Evolutionary conservation across 2,113 vertebrate genomes (phyloP).

Genomic region (Scortum barcoo): DNA sequence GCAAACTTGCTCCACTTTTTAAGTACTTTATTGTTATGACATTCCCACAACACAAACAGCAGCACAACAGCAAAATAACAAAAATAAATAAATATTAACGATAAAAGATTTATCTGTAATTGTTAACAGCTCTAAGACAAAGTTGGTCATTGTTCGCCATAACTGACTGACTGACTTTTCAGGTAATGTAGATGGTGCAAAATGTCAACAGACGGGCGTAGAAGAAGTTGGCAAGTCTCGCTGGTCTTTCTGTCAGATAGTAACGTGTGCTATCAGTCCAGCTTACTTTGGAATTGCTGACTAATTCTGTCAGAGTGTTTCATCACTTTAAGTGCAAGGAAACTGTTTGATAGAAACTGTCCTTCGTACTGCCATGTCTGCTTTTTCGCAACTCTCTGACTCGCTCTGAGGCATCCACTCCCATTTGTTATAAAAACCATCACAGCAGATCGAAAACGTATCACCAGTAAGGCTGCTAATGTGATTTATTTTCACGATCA

Average conservation of each 20-base stretch:
- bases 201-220: too few relatives aligned
- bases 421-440: neutral
- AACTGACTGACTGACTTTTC: neutral
- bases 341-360: neutral
- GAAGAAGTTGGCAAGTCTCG: neutral
- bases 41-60: neutral
- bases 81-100: neutral
- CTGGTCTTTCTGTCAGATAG: neutral
- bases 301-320: neutral
- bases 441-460: neutral
- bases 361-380: neutral
- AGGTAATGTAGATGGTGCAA: neutral
- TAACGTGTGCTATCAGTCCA: neutral
- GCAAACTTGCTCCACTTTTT: neutral
- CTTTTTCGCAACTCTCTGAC: slow-evolving; percentile 7
- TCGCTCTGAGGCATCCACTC: neutral
- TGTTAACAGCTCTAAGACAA: neutral
- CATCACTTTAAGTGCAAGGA: neutral
- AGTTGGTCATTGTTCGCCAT: neutral
- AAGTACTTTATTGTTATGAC: neutral
- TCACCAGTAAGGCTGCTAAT: neutral
- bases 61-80: neutral
- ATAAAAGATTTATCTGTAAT: neutral
- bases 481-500: neutral
- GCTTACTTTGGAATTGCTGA: neutral